phyloP scores from a whole-genome alignment of 1,140 invertebrate genomes.

The Rhynchophorus ferrugineus region DNA sequence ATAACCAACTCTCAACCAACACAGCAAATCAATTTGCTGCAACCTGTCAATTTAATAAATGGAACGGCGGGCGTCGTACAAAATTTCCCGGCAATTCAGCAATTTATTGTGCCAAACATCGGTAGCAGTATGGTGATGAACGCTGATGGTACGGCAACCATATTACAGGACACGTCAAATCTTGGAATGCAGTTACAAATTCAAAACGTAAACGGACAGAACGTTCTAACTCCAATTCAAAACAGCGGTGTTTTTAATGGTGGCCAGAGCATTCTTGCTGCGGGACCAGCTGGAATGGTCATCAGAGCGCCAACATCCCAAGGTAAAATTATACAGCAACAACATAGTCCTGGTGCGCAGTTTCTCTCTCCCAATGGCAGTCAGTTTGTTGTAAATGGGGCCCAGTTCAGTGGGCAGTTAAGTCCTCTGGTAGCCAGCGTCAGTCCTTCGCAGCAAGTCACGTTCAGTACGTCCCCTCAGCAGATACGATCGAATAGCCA shows the following conservation, averaged over 20 bases:
- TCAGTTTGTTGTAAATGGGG: conserved; percentile 66
- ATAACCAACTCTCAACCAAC: conserved; percentile 61
- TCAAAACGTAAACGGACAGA: conserved; percentile 71
- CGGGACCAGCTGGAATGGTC: conserved; percentile 66
- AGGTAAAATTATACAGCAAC: conserved; percentile 65
- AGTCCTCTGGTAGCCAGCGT: conserved; percentile 69
- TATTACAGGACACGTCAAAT: conserved; percentile 60
- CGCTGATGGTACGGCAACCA: conserved; percentile 54
- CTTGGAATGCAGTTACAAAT: conserved; percentile 67
- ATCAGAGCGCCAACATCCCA: conserved; percentile 62
- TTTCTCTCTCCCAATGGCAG: conserved; percentile 65
- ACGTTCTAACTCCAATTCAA: conserved; percentile 66
- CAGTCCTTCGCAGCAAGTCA: conserved; percentile 59
- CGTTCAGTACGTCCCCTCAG: conserved; percentile 50
- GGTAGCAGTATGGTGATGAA: conserved; percentile 46
- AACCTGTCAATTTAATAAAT: conserved; percentile 72
- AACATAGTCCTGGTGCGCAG: conserved; percentile 58
- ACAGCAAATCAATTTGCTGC: conserved; percentile 68
- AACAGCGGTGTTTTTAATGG: conserved; percentile 50
- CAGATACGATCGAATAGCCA: conserved; percentile 47
- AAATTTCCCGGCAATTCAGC: conserved; percentile 72
- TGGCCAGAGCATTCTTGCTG: conserved; percentile 58
- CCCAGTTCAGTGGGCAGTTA: conserved; percentile 66
- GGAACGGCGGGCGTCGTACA: conserved; percentile 62
- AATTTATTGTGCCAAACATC: conserved; percentile 72